Percentiles rank a stretch among this genome's conserved stretches.
Evolutionary conservation across 2,113 vertebrate genomes (phyloP).

Genomic region (rat (Rattus norvegicus)): GRCr8 NC_086020.1:31881501-31882000

Average conservation of each 20-base stretch:
- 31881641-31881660: neutral
- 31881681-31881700: constrained; percentile 37
- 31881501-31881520: neutral
- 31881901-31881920: constrained; percentile 95
- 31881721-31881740: neutral
- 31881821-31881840: constrained; percentile 77
- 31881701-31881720: constrained; percentile 17
- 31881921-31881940: constrained; percentile 98
- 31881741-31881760: constrained; percentile 51
- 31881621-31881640: neutral
- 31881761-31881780: neutral
- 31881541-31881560: neutral
- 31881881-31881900: constrained; percentile 96
- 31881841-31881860: constrained; percentile 98
- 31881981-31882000: neutral
- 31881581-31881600: neutral
- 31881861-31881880: constrained; percentile 97
- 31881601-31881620: too few species aligned
- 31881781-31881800: constrained; percentile 47
- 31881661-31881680: constrained; percentile 5
- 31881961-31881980: constrained; percentile 41
- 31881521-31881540: neutral
- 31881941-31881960: constrained; percentile 90
- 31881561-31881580: neutral
- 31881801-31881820: constrained; percentile 8